A percentile compares a stretch with the other conserved stretches of the same genome.
These are phyloP conservation scores for Panthera leo DNA, from an alignment of 2,113 vertebrate species.

Conservation along the genomic window DNA sequence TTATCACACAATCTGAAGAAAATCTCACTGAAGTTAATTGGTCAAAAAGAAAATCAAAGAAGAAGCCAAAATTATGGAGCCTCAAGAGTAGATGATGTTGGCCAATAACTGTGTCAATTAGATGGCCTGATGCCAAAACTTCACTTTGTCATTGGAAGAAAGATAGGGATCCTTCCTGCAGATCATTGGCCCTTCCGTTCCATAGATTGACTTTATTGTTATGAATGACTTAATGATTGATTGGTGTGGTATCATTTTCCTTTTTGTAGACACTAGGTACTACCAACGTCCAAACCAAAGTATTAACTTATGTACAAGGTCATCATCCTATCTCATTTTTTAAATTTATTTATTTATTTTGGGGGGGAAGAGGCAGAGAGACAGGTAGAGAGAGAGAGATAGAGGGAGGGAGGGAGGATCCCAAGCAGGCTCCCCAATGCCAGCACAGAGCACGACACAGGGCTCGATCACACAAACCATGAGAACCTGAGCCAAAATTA, in stretches of 20 bases:
- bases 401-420: no score
- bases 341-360: neutral
- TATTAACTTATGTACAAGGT: neutral
- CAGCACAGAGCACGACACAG: no score
- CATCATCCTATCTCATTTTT: neutral
- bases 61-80: slow-evolving; percentile 65
- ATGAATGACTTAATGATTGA: slow-evolving; percentile 50
- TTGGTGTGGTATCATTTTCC: neutral
- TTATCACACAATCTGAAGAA: slow-evolving; percentile 75
- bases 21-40: slow-evolving; percentile 77
- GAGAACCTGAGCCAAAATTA: no score
- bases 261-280: neutral
- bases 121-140: slow-evolving; percentile 20
- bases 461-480: no score
- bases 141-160: slow-evolving; percentile 65
- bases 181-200: slow-evolving; percentile 1
- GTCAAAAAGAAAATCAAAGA: slow-evolving; percentile 75
- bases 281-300: neutral
- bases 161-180: slow-evolving; percentile 29
- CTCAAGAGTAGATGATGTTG: slow-evolving; percentile 72
- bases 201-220: slow-evolving; percentile 52
- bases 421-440: no score
- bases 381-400: no score
- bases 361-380: no score
- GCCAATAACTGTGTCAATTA: slow-evolving; percentile 53